A percentile compares a stretch with the other conserved stretches of the same genome.
Conservation (phyloP, 2,113 vertebrate genomes). For the Gulo gulo region DNA sequence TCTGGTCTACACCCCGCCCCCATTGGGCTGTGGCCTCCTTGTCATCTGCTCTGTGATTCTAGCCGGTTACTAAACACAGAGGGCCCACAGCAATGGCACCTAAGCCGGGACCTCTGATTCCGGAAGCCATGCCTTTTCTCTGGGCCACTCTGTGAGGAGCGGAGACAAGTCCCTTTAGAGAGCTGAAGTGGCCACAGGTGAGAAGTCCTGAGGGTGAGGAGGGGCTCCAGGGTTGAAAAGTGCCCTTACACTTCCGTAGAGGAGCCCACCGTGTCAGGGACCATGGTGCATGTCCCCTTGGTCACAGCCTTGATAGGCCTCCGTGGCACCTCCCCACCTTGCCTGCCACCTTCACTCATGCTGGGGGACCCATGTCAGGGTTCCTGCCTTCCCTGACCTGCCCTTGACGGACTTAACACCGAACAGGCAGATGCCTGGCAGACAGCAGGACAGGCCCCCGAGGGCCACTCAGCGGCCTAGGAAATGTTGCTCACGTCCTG, state of each 20-base stretch:
- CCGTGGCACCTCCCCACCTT: neutral
- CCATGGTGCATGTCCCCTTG: accelerated
- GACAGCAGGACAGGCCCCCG: neutral
- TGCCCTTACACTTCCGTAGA: neutral
- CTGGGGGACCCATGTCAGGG: neutral
- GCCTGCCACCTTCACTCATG: neutral
- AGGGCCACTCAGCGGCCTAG: accelerated
- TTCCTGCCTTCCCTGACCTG: too few species aligned
- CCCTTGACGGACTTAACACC: neutral
- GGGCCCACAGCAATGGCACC: neutral
- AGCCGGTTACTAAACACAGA: too few species aligned
- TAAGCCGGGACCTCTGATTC: neutral
- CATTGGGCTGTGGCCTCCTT: neutral
- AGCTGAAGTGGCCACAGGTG: neutral
- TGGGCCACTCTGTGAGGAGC: neutral
- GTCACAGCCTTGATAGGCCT: neutral
- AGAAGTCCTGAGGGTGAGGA: neutral
- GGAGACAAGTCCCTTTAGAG: neutral
- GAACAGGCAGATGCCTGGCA: neutral
- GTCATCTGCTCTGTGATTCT: neutral
- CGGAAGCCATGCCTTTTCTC: accelerated
- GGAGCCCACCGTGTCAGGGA: accelerated
- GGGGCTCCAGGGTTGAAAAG: neutral
- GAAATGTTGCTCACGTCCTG: neutral
- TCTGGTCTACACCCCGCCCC: neutral